Conservation (phyloP, 2,797 vertebrate species). For the Eulemur albifrons region DNA sequence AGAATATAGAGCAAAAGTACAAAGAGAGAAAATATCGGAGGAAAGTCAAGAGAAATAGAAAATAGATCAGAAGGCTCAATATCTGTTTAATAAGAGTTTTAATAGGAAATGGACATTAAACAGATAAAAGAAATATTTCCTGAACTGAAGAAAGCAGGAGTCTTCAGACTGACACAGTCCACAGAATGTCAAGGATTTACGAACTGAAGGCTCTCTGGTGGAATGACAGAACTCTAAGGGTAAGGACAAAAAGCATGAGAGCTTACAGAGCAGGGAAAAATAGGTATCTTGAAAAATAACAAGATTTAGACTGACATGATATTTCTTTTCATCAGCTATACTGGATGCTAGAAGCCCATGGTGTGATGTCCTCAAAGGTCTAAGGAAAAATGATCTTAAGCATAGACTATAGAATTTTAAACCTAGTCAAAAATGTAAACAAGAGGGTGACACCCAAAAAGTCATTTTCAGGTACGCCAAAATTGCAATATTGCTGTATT, state of each 20-base stretch:
- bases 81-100: background rate
- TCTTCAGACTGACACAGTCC: background rate
- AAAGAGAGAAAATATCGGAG: background rate
- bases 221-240: background rate
- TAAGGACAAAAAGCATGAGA: background rate
- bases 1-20: background rate
- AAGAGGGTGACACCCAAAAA: background rate
- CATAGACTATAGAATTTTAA: background rate
- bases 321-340: background rate
- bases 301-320: background rate
- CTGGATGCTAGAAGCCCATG: background rate
- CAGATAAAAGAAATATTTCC: background rate
- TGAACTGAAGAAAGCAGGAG: background rate
- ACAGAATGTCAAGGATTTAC: background rate
- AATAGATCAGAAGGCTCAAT: background rate
- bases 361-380: background rate
- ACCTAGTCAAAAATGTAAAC: background rate
- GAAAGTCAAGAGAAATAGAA: slow-evolving; percentile 1
- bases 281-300: background rate
- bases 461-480: background rate
- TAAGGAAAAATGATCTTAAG: background rate
- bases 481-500: background rate
- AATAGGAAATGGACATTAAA: background rate
- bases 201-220: background rate
- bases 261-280: background rate